Percentiles rank a stretch among this genome's conserved stretches.
Evolutionary conservation across 2,888 invertebrate genomes (phyloP).

Genomic region (Epirrhoe tristata): DNA sequence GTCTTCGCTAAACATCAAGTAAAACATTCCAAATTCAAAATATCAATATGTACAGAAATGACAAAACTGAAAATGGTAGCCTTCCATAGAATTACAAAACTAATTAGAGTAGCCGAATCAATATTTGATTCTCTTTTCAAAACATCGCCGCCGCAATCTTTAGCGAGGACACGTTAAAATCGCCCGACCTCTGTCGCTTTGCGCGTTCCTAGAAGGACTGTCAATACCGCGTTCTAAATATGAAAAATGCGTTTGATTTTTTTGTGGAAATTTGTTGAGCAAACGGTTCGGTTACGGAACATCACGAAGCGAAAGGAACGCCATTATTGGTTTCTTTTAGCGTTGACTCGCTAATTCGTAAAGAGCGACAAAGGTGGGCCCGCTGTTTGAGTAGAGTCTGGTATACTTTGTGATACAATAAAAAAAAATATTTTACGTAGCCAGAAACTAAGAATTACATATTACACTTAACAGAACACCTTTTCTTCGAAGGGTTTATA

Average conservation of each 20-base stretch:
- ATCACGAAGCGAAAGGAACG: slow-evolving; percentile 63
- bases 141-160: slow-evolving; percentile 51
- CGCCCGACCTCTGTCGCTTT: slow-evolving; percentile 51
- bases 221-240: slow-evolving; percentile 65
- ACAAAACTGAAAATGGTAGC: slow-evolving; percentile 51
- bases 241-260: slow-evolving; percentile 56
- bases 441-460: too few species aligned
- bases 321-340: slow-evolving; percentile 53
- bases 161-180: slow-evolving; percentile 70
- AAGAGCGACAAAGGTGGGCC: slow-evolving; percentile 59
- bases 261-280: slow-evolving; percentile 53
- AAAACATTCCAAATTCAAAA: slow-evolving; percentile 11
- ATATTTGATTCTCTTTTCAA: slow-evolving; percentile 63
- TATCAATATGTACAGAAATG: slow-evolving; percentile 32
- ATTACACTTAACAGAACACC: too few species aligned
- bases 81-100: slow-evolving; percentile 72
- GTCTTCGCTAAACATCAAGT: background rate
- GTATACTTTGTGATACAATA: background rate
- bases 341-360: slow-evolving; percentile 63
- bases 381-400: slow-evolving; percentile 39
- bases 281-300: slow-evolving; percentile 57
- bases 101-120: slow-evolving; percentile 65
- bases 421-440: too few species aligned
- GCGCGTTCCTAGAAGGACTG: slow-evolving; percentile 73
- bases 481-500: too few species aligned